Evolutionary conservation across 2,113 vertebrate species (phyloP).

Genomic region (Rostratula benghalensis): DNA sequence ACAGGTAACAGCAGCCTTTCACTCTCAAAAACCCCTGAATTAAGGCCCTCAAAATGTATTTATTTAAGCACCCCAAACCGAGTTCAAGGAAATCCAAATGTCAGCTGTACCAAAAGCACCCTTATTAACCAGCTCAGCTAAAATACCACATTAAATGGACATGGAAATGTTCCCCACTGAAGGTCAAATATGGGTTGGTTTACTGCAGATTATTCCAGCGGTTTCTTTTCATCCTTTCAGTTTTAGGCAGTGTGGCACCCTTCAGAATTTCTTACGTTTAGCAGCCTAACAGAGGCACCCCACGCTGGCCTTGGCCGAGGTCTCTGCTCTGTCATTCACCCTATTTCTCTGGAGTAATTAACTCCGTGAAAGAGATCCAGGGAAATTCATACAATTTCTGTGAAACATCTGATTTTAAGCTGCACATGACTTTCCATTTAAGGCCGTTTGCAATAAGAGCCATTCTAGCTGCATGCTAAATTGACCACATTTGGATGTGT

Average conservation of each 20-base stretch:
- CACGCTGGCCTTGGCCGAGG: neutral
- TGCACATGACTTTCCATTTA: neutral
- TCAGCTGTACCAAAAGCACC: neutral
- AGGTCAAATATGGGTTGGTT: neutral
- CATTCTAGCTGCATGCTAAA: neutral
- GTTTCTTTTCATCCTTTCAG: neutral
- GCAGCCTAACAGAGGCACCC: neutral
- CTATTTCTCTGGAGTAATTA: neutral
- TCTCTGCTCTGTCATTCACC: neutral
- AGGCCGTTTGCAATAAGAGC: neutral
- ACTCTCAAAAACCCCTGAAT: neutral
- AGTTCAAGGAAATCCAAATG: conserved; percentile 22
- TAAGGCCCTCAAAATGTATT: neutral
- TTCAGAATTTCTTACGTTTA: neutral
- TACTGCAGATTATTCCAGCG: neutral
- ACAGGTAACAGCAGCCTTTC: neutral
- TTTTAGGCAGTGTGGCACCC: neutral
- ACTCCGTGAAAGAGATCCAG: neutral
- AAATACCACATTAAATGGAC: neutral
- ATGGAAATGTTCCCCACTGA: neutral
- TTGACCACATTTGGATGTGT: neutral
- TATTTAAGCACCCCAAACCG: neutral
- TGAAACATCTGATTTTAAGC: neutral
- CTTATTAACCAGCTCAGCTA: neutral
- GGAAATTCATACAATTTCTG: neutral